These are phyloP conservation scores for Gymnoscelis rufifasciata DNA, from an alignment of 2,888 invertebrate genomes.

Conservation along the genomic window DNA sequence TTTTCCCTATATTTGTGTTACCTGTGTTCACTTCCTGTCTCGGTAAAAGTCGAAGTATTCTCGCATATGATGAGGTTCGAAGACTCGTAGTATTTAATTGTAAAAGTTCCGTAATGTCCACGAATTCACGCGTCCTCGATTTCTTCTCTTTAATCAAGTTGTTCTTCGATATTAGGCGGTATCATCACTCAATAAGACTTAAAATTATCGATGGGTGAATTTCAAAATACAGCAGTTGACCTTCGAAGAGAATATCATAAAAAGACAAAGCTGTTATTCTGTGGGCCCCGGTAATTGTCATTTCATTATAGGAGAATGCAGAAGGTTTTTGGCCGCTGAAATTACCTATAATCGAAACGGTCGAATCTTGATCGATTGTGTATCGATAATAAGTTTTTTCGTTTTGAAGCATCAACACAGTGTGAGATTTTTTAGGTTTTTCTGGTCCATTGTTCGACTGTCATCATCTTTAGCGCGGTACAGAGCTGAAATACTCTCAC, in stretches of 20 bases:
- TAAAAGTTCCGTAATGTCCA: constrained; percentile 47
- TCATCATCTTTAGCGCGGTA: background rate
- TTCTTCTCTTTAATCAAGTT: constrained; percentile 1
- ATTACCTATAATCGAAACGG: constrained; percentile 69
- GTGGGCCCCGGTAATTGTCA: constrained; percentile 61
- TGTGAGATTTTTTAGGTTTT: constrained; percentile 15
- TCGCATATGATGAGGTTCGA: constrained; percentile 30
- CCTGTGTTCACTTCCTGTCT: too few species aligned
- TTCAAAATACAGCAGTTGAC: background rate
- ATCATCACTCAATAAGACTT: background rate
- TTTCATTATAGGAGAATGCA: constrained; percentile 76
- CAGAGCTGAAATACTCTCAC: background rate
- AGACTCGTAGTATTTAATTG: constrained; percentile 34
- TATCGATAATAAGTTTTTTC: constrained; percentile 24
- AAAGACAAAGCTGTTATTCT: background rate
- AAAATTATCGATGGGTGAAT: background rate
- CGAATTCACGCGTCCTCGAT: constrained; percentile 50
- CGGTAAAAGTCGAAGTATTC: constrained; percentile 7
- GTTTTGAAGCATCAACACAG: constrained; percentile 4
- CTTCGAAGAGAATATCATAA: too few species aligned
- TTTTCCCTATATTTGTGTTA: background rate
- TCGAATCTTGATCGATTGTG: constrained; percentile 59
- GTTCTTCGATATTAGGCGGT: background rate
- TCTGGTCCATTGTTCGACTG: constrained; percentile 3
- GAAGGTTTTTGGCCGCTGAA: constrained; percentile 62